Base-by-base conservation (phyloP, 2,113 vertebrate genomes). In the Macroglossus sobrinus region DNA sequence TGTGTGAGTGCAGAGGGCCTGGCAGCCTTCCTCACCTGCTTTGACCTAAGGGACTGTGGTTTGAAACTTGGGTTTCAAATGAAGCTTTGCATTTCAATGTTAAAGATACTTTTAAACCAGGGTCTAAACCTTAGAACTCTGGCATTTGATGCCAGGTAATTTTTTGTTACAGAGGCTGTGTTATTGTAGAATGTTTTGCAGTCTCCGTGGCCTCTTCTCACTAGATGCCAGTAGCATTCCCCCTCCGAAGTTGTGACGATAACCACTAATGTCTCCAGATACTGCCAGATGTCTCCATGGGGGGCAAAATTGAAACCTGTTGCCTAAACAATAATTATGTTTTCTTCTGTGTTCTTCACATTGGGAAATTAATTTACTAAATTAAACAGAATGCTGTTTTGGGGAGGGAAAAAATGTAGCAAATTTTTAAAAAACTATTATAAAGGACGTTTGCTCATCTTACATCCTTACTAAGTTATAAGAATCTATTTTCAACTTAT, bases 401-500 rank as follows among this genome's bases (percentile, higher is more conserved):
- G 47, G 9, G 26, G 13, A 47, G 22, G 24, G 15, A 43, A 43
- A 26, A 30, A 66, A 84, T 66, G 33, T 55, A 86, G n/a, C 64
- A 43, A 47, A 68, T 30, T 89, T 94, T 91, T 30, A 15, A 74
- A 84, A 89, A 92, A 13, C 53, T 68, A 35, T 94, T 82, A 63
- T 47, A 85, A 79, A 76, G 79, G 81, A 87, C 88, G 57, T 84
- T 86, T 71, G 26, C 93, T 90, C 82, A 75, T 92, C 33, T 96
- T 95, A 47, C 47, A 81, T 80, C 43, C 90, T 93, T 95, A 93
- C 84, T 75, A 74, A 93, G 75, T 91, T 93, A 43, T 61, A 55
- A 85, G 72, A 95, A n/a, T 89, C 80, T 94, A n/a, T 96, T 97
- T 96, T 95, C 66, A 91, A 40, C 38, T 59, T 93, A 13, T 95